These are phyloP conservation scores for Neoarius graeffei DNA, from an alignment of 2,113 vertebrate species.

Conservation along the genomic window DNA sequence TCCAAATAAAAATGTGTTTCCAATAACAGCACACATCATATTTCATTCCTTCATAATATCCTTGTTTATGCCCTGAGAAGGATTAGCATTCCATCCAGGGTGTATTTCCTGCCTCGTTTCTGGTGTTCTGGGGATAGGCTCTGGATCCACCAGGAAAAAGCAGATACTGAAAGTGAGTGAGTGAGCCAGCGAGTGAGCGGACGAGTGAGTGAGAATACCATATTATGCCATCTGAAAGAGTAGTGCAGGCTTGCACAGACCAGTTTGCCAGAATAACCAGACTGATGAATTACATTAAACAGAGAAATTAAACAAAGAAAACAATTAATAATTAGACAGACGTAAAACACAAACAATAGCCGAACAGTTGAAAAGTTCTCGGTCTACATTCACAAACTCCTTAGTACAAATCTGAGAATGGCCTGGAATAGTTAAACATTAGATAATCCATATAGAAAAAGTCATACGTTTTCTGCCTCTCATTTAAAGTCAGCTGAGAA, in stretches of 20 bases:
- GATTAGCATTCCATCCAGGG: neutral
- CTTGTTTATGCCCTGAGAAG: neutral
- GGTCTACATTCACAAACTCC: neutral
- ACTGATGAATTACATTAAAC: constrained; percentile 4
- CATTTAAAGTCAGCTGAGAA: constrained; percentile 85
- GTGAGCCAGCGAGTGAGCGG: neutral
- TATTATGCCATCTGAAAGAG: neutral
- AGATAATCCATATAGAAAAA: constrained; percentile 96
- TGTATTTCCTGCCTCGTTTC: neutral
- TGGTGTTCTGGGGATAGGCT: neutral
- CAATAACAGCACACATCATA: neutral
- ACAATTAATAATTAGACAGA: constrained; percentile 14
- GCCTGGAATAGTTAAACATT: constrained; percentile 93
- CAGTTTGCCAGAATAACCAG: neutral
- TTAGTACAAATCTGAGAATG: constrained; percentile 62
- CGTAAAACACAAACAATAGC: constrained; percentile 13
- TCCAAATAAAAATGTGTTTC: neutral
- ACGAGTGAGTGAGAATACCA: neutral
- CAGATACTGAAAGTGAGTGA: neutral
- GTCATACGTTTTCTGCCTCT: constrained; percentile 89
- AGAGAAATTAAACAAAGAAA: neutral
- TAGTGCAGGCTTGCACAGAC: neutral
- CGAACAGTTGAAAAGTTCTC: neutral
- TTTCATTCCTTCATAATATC: neutral
- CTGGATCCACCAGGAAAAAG: neutral